Conservation (phyloP, 2,888 invertebrate species). For the Diplolepis rosae region DNA sequence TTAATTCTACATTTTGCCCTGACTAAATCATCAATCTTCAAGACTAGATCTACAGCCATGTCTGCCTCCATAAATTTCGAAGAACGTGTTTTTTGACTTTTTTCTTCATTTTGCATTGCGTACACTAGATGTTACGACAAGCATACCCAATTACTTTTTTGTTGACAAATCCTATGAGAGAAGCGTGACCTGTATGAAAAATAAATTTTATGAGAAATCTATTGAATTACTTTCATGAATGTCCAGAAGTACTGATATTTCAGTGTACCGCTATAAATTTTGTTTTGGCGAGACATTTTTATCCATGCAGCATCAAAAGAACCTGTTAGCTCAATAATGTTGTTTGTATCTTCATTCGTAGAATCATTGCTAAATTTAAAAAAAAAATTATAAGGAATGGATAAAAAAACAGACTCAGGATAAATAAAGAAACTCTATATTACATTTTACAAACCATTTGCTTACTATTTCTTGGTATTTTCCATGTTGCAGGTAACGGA, state of each 20-base stretch:
- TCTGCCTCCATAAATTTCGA: conserved; percentile 26
- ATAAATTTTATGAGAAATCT: neutral
- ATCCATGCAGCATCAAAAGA: conserved; percentile 44
- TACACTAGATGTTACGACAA: neutral
- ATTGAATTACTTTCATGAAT: neutral
- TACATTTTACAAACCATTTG: neutral
- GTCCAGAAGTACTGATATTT: neutral
- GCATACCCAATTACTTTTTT: conserved; percentile 33
- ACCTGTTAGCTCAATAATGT: conserved; percentile 23
- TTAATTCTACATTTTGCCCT: conserved; percentile 23
- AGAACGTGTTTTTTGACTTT: conserved; percentile 13
- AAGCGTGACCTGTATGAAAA: conserved; percentile 36
- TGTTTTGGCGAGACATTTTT: conserved; percentile 36
- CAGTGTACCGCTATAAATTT: conserved; percentile 39
- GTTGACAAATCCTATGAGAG: conserved; percentile 33
- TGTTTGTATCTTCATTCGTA: neutral
- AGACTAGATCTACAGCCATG: conserved; percentile 35
- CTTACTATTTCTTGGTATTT: too few relatives aligned
- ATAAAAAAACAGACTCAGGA: neutral
- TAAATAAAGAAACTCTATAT: neutral
- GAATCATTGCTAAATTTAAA: neutral
- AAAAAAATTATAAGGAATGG: neutral
- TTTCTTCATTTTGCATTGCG: neutral
- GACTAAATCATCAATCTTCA: conserved; percentile 26
- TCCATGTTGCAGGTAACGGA: too few relatives aligned